These are phyloP conservation scores for Rhagophthalmus giganteus DNA, from an alignment of 2,888 invertebrate genomes.

Conservation along the genomic window DNA sequence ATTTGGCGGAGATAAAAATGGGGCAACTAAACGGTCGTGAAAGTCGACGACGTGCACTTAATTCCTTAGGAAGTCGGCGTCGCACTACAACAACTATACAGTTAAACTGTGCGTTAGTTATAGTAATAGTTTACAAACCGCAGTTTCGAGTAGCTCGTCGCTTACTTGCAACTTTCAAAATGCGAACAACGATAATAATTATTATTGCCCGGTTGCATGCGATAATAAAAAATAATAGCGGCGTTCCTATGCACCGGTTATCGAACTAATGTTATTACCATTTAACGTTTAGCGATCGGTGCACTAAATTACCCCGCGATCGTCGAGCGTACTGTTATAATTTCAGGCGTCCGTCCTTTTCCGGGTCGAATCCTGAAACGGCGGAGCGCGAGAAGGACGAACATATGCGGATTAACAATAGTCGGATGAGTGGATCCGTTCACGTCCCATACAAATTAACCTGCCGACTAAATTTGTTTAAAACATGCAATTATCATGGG, in stretches of 20 bases:
- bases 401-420: constrained; percentile 35
- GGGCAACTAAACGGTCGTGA: not conserved
- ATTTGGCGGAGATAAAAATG: not conserved
- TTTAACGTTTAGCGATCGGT: constrained; percentile 38
- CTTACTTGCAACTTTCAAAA: constrained; percentile 10
- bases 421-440: constrained; percentile 45
- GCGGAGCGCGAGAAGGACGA: constrained; percentile 23
- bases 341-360: constrained; percentile 1
- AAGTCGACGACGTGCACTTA: not conserved
- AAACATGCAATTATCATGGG: constrained; percentile 55
- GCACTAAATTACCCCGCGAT: constrained; percentile 38
- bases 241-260: constrained; percentile 35
- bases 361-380: constrained; percentile 5
- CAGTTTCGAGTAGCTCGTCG: constrained; percentile 15
- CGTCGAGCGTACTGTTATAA: constrained; percentile 21
- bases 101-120: constrained; percentile 16
- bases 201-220: constrained; percentile 33
- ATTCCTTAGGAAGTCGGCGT: not conserved
- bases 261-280: constrained; percentile 40
- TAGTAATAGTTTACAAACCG: constrained; percentile 13
- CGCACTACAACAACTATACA: too few species aligned
- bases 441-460: constrained; percentile 55
- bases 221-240: constrained; percentile 31
- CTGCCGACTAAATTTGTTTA: constrained; percentile 55
- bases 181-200: constrained; percentile 7